Conservation (phyloP, 2,797 vertebrate species). For the Poeciliopsis infans region DNA sequence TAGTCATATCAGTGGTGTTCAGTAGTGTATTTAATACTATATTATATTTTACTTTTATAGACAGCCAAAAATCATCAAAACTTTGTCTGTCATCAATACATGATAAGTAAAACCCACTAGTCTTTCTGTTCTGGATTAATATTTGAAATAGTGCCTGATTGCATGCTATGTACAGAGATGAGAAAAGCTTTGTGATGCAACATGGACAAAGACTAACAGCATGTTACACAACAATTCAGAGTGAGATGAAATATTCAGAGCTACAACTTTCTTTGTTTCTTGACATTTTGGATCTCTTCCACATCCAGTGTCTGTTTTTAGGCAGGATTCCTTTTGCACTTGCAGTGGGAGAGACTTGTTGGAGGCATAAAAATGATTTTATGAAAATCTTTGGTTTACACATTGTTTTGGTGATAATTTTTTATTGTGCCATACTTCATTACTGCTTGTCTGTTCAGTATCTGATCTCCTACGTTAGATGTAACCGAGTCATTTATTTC, state of each 20-base stretch:
- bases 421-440: neutral
- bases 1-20: neutral
- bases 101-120: conserved; percentile 18
- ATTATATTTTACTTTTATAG: neutral
- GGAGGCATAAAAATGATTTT: neutral
- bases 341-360: conserved; percentile 1
- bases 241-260: conserved; percentile 55
- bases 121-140: conserved; percentile 36
- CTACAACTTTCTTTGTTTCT: conserved; percentile 28
- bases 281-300: conserved; percentile 1
- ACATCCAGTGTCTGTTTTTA: neutral
- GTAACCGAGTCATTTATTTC: conserved; percentile 8
- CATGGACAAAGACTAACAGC: conserved; percentile 40
- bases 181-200: conserved; percentile 48
- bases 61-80: neutral
- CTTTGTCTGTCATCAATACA: conserved; percentile 12
- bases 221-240: conserved; percentile 40
- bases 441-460: conserved; percentile 12
- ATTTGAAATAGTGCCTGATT: conserved; percentile 28
- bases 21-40: neutral
- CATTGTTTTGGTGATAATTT: neutral
- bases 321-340: neutral
- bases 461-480: conserved; percentile 4
- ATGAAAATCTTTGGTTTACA: neutral
- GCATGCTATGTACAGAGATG: conserved; percentile 20